Base-by-base conservation (phyloP, 2,888 invertebrate species). In the Ctenicera cuprea region DNA sequence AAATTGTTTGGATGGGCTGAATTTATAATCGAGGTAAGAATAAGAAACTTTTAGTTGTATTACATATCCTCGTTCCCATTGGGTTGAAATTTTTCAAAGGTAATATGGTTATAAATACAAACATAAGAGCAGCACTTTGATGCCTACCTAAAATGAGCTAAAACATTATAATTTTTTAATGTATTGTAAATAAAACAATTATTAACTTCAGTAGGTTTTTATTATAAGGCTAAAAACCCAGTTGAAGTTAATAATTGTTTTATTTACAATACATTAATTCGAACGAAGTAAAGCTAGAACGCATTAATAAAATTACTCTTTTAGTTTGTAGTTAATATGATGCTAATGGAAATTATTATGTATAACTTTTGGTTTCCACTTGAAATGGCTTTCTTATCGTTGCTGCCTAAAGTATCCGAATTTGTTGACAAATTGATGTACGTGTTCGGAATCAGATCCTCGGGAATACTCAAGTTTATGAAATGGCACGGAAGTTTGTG, bases 281-380 rank as follows among this genome's bases (percentile, higher is more conserved):
- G n/a, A n/a, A n/a, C n/a, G n/a, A n/a, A n/a, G n/a, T n/a, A n/a
- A n/a, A n/a, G n/a, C n/a, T n/a, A n/a, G n/a, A n/a, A n/a, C n/a
- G n/a, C n/a, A n/a, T n/a, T n/a, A 26, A 26, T 2, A 38, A 11
- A 38, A 5, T 43, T 22, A 7, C 64, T 61, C 68, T 82, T 83
- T 64, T 75, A 86, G 85, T 84, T 84, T 71, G 63, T 84, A 9
- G 71, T 82, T 5, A 77, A 83, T 0, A 74, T 81, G n/a, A 84
- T 85, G 54, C 41, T 85, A 20, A 82, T 86, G 77, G 86, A 87
- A 79, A 78, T 81, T 43, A 79, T 85, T 11, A 80, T 85, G 76
- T 80, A 80, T 3, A 83, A 85, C 57, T 86, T 87, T 72, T 87
- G 86, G 87, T 84, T 84, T 69, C 86, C 86, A 4, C 69, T 87